Evolutionary conservation across 2,113 vertebrate species (phyloP).

Genomic region (Rhynchomys soricoides): DNA sequence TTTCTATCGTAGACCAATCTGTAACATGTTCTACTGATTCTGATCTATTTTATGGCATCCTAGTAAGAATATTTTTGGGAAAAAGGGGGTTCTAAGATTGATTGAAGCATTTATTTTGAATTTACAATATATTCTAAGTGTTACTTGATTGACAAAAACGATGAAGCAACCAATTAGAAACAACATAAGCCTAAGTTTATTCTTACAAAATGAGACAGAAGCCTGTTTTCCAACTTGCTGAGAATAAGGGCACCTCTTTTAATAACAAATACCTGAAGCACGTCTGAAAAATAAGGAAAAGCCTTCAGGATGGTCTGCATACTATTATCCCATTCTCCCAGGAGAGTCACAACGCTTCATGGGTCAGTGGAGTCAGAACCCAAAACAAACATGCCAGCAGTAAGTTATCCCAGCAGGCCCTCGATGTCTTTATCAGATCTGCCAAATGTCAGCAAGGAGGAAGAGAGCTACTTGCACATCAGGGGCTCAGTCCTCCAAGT

Average conservation of each 20-base stretch:
- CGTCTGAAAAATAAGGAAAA: conserved; percentile 41
- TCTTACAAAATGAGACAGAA: conserved; percentile 29
- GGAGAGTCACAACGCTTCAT: conserved; percentile 76
- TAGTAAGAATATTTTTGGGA: not conserved
- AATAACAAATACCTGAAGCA: conserved; percentile 65
- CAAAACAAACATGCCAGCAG: conserved; percentile 79
- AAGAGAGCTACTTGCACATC: not conserved
- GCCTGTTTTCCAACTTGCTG: not conserved
- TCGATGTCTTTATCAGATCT: conserved; percentile 74
- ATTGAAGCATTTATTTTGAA: conserved; percentile 30
- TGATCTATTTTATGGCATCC: not conserved
- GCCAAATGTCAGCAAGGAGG: conserved; percentile 21
- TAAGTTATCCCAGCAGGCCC: conserved; percentile 81
- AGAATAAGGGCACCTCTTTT: conserved; percentile 1
- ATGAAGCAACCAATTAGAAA: conserved; percentile 13
- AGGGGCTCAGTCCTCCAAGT: conserved; percentile 10
- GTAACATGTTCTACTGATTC: not conserved
- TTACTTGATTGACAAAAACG: not conserved
- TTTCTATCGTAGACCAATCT: not conserved
- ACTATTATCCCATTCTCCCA: conserved; percentile 78
- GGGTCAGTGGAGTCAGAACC: conserved; percentile 80
- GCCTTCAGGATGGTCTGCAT: conserved; percentile 62
- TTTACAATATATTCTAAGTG: conserved; percentile 25
- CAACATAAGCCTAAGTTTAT: not conserved
- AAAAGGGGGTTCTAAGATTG: not conserved